Conservation (phyloP, 1,140 invertebrate genomes). For the Adelges cooleyi region DNA sequence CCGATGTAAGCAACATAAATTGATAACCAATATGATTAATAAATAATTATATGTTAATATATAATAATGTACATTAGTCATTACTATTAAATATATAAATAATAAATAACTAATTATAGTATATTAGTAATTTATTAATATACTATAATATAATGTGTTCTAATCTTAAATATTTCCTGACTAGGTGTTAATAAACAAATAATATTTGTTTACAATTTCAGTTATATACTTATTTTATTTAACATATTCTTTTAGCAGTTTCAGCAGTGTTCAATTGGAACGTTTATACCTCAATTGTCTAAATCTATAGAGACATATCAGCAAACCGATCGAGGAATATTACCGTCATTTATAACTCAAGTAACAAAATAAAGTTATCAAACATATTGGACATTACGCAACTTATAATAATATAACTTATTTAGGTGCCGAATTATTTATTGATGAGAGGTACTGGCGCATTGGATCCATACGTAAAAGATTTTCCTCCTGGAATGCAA, state of each 20-base stretch:
- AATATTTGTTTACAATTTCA: too few species aligned
- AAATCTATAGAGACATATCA: background rate
- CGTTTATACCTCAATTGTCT: background rate
- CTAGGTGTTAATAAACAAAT: too few species aligned
- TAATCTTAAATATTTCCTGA: too few species aligned
- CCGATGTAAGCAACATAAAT: conserved; percentile 39
- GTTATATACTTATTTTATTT: too few species aligned
- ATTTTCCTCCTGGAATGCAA: conserved; percentile 44
- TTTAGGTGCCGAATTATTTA: conserved; percentile 41
- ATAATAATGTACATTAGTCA: too few species aligned
- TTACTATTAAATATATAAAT: too few species aligned
- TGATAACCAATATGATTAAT: too few species aligned
- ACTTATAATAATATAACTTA: background rate
- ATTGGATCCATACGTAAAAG: conserved; percentile 43
- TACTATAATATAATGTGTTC: too few species aligned
- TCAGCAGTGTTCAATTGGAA: conserved; percentile 19
- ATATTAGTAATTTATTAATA: too few species aligned
- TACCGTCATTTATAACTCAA: conserved; percentile 29
- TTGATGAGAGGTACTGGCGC: conserved; percentile 37
- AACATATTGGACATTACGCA: background rate
- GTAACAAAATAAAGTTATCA: background rate
- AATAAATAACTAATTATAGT: too few species aligned
- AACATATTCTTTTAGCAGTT: conserved; percentile 15
- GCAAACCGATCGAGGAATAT: conserved; percentile 14
- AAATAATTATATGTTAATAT: too few species aligned